Evolutionary conservation across 1,140 invertebrate genomes (phyloP), one percentile per base, ranked within the genome.

Genomic region (Geopemphigus sp.): DNA sequence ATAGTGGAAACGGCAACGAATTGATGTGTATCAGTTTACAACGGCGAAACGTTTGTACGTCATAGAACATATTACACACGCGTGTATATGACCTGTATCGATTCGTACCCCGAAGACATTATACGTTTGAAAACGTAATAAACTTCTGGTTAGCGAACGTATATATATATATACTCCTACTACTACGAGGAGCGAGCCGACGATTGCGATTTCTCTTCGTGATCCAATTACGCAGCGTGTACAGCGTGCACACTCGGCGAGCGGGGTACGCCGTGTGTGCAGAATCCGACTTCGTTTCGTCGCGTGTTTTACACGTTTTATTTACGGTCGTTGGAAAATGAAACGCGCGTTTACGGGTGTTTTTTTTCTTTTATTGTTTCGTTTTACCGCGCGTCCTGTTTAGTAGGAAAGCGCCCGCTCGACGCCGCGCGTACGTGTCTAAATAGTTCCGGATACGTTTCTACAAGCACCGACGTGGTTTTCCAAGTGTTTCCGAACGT

Each of bases 141-240:
- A 1, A 66, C 12, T 39, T 22, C n/a, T 66, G 6, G n/a, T n/a
- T 2, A 39, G 32, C 19, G 4, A 39, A 39, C 57, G 24, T 32
- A 39, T n/a, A n/a, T n/a, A n/a, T n/a, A n/a, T n/a, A n/a, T n/a
- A n/a, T n/a, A n/a, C n/a, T n/a, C n/a, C n/a, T n/a, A n/a, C n/a
- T n/a, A n/a, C n/a, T n/a, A 64, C 57, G 15, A 26, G 12, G 17
- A 61, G 15, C 29, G 29, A 64, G n/a, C 19, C 63, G n/a, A 45
- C 32, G 32, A 39, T 66, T 66, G 29, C 32, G 19, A 66, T 66
- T 66, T 66, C 63, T 45, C 63, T 14, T 22, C 29, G 29, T 64
- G 61, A 66, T 39, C 17, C 29, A 39, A 39, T 66, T 39, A 66
- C 32, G 39, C 63, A 6, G 47, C 14, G 14, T 12, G 47, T 17